phyloP scores from a whole-genome alignment of 2,113 vertebrate genomes.

The Struthidea cinerea region DNA sequence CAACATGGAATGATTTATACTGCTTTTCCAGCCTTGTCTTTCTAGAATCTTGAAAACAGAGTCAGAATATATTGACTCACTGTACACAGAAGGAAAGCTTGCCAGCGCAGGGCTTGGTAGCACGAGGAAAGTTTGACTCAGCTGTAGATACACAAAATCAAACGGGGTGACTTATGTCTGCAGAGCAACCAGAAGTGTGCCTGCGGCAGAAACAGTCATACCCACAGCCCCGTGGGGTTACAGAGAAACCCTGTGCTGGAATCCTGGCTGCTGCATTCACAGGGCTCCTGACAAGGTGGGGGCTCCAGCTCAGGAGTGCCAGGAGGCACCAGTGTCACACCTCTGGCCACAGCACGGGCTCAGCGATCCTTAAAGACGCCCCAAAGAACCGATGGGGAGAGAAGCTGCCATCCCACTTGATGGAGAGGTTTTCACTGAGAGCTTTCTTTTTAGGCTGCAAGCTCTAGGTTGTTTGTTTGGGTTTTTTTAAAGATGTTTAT shows the following conservation, averaged over 20 bases:
- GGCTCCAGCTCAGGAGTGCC: not conserved
- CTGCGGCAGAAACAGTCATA: not conserved
- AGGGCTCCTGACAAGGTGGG: not conserved
- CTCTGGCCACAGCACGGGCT: accelerated
- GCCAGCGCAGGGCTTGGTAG: slow-evolving; percentile 4
- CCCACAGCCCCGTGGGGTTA: not conserved
- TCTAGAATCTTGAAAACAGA: slow-evolving; percentile 54
- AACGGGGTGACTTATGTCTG: not conserved
- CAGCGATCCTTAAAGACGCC: not conserved
- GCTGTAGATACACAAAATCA: not conserved
- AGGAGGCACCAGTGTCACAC: accelerated
- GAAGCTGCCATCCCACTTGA: not conserved
- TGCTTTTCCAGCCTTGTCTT: slow-evolving; percentile 58
- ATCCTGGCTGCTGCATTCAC: not conserved
- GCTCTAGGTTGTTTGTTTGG: not conserved
- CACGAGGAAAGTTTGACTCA: slow-evolving; percentile 31
- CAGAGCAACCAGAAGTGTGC: not conserved
- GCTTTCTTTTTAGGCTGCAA: not conserved
- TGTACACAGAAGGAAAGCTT: slow-evolving; percentile 3
- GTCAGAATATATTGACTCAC: slow-evolving; percentile 12
- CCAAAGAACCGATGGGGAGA: not conserved
- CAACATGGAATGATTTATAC: slow-evolving; percentile 55
- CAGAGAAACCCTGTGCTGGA: not conserved
- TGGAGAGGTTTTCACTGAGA: not conserved
- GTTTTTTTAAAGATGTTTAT: not conserved